Conservation (phyloP, 2,797 vertebrate genomes). For the Notoglanidium macrostoma region DNA sequence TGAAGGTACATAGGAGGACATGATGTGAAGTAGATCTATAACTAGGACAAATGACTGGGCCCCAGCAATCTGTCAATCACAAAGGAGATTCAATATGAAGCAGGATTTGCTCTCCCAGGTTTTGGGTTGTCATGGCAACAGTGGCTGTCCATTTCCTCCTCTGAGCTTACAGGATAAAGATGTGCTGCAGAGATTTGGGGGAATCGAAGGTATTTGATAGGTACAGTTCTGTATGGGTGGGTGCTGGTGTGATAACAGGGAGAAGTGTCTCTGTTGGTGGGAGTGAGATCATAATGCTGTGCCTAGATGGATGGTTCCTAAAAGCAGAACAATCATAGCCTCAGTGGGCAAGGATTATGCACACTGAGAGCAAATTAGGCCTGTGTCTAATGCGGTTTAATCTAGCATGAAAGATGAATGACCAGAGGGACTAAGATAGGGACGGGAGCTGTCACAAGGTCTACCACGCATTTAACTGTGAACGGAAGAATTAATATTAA, state of each 20-base stretch:
- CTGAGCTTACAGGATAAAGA: slow-evolving; percentile 9
- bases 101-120: slow-evolving; percentile 26
- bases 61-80: slow-evolving; percentile 31
- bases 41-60: slow-evolving; percentile 33
- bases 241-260: slow-evolving; percentile 7
- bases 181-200: slow-evolving; percentile 29
- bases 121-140: slow-evolving; percentile 48
- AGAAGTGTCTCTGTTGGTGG: slow-evolving; percentile 24
- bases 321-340: slow-evolving; percentile 44
- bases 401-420: slow-evolving; percentile 52
- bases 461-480: slow-evolving; percentile 32
- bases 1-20: slow-evolving; percentile 12
- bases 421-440: slow-evolving; percentile 40
- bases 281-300: slow-evolving; percentile 7
- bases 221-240: background rate
- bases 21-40: slow-evolving; percentile 34
- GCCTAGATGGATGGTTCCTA: slow-evolving; percentile 37
- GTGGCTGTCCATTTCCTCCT: slow-evolving; percentile 21
- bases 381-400: slow-evolving; percentile 43
- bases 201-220: slow-evolving; percentile 23
- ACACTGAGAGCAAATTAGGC: slow-evolving; percentile 39
- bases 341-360: slow-evolving; percentile 20
- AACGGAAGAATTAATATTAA: slow-evolving; percentile 41
- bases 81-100: slow-evolving; percentile 22
- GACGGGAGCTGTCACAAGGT: slow-evolving; percentile 42